Percentiles rank a stretch among this genome's conserved stretches.
Conservation (phyloP, 2,797 vertebrate species). For the Eupleurogrammus muticus region DNA sequence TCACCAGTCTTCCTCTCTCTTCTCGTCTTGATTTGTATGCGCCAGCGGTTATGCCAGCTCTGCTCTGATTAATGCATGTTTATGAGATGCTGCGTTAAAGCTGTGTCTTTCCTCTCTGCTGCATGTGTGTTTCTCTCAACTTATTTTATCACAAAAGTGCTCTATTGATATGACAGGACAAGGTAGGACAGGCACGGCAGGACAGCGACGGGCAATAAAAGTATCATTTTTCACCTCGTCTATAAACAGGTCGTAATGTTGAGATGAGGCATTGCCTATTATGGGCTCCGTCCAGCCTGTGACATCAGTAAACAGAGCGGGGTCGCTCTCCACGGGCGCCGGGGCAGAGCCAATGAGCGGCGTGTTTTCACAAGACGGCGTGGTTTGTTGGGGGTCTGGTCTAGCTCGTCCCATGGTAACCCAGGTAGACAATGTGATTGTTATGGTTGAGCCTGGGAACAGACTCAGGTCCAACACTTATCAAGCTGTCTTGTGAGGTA, state of each 20-base stretch:
- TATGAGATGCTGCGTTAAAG: constrained; percentile 68
- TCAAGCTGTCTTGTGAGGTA: constrained; percentile 71
- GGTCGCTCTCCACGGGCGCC: constrained; percentile 26
- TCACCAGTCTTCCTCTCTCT: constrained; percentile 26
- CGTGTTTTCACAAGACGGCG: constrained; percentile 68
- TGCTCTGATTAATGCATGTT: constrained; percentile 78
- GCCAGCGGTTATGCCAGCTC: constrained; percentile 40
- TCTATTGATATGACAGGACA: constrained; percentile 57
- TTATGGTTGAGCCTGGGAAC: constrained; percentile 78
- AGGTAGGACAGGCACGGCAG: constrained; percentile 43
- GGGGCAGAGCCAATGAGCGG: constrained; percentile 57
- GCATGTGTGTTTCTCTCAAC: constrained; percentile 37
- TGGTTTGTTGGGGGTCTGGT: constrained; percentile 75
- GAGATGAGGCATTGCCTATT: constrained; percentile 85
- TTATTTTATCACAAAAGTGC: constrained; percentile 49
- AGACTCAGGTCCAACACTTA: constrained; percentile 68
- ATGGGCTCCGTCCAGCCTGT: constrained; percentile 73
- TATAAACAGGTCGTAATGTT: constrained; percentile 79
- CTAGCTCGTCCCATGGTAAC: constrained; percentile 74
- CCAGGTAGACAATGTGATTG: constrained; percentile 76
- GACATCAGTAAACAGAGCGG: constrained; percentile 74
- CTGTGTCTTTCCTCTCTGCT: constrained; percentile 51
- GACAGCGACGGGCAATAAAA: constrained; percentile 74
- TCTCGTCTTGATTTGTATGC: constrained; percentile 38
- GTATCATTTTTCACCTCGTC: constrained; percentile 75